These are phyloP conservation scores for Drosophila ogumai DNA, from an alignment of 1,140 invertebrate genomes.

Conservation along the genomic window DNA sequence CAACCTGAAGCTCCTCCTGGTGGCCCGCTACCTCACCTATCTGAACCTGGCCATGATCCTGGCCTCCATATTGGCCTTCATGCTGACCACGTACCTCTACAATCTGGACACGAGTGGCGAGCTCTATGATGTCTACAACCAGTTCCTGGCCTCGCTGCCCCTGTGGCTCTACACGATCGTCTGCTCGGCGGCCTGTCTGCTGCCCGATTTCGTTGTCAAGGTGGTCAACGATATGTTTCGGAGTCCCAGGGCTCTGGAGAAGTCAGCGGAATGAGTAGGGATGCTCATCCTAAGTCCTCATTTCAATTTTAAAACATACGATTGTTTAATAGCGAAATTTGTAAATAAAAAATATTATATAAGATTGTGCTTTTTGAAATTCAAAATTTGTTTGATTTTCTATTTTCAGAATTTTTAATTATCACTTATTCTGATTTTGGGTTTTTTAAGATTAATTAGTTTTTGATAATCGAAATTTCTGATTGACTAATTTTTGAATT, in stretches of 20 bases:
- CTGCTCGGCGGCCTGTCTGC: constrained; percentile 86
- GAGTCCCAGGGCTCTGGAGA: neutral
- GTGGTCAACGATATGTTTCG: constrained; percentile 55
- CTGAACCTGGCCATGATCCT: constrained; percentile 86
- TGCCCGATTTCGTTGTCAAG: constrained; percentile 86
- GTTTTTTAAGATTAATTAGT: too few relatives aligned
- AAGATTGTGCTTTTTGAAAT: too few relatives aligned
- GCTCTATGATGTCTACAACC: constrained; percentile 87
- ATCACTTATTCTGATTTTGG: too few relatives aligned
- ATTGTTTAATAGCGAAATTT: neutral
- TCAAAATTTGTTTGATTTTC: too few relatives aligned
- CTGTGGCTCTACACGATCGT: constrained; percentile 88
- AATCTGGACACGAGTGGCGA: constrained; percentile 86
- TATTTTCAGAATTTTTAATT: too few relatives aligned
- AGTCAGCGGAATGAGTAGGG: neutral
- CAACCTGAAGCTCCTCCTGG: constrained; percentile 87
- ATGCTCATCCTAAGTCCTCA: neutral
- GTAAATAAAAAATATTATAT: neutral
- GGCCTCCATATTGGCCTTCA: constrained; percentile 87
- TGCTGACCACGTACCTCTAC: constrained; percentile 86
- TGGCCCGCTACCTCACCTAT: constrained; percentile 88
- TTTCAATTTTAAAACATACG: neutral
- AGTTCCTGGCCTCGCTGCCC: constrained; percentile 86
- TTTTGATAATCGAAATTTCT: too few relatives aligned
- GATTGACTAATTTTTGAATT: too few relatives aligned